Evolutionary conservation across 2,797 vertebrate genomes (phyloP).

Genomic region (Ctenopoma multispine): DNA sequence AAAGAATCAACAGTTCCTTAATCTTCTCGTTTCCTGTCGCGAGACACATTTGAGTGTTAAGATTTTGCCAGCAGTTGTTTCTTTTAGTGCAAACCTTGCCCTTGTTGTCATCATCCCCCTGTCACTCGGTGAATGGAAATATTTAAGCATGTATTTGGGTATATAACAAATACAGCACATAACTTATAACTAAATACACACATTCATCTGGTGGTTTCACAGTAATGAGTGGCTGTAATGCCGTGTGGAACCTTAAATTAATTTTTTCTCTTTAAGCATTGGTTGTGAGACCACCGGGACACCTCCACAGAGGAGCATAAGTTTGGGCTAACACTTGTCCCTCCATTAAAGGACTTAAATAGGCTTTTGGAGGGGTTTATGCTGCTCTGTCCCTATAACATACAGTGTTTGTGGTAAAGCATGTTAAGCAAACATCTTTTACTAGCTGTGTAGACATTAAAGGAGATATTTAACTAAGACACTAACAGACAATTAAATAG

Average conservation of each 20-base stretch:
- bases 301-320: constrained; percentile 6
- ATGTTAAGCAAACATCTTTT: not conserved
- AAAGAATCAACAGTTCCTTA: constrained; percentile 33
- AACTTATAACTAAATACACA: not conserved
- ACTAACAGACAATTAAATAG: constrained; percentile 2
- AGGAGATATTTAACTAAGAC: constrained; percentile 15
- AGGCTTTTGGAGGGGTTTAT: not conserved
- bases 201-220: constrained; percentile 11
- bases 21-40: constrained; percentile 25
- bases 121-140: constrained; percentile 16
- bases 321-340: constrained; percentile 7
- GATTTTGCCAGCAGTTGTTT: constrained; percentile 42
- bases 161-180: constrained; percentile 14
- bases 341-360: not conserved
- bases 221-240: constrained; percentile 32
- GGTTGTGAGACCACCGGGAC: constrained; percentile 23
- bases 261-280: constrained; percentile 17
- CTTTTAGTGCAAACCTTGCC: constrained; percentile 7
- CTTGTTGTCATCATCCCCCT: constrained; percentile 20
- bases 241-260: constrained; percentile 22
- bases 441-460: not conserved
- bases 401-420: not conserved
- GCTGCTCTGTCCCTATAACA: not conserved
- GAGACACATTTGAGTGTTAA: constrained; percentile 29
- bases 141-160: constrained; percentile 36